A percentile compares a stretch with the other conserved stretches of the same genome.
phyloP scores from a whole-genome alignment of 2,888 invertebrate species.

The Ophion ellenae region DNA sequence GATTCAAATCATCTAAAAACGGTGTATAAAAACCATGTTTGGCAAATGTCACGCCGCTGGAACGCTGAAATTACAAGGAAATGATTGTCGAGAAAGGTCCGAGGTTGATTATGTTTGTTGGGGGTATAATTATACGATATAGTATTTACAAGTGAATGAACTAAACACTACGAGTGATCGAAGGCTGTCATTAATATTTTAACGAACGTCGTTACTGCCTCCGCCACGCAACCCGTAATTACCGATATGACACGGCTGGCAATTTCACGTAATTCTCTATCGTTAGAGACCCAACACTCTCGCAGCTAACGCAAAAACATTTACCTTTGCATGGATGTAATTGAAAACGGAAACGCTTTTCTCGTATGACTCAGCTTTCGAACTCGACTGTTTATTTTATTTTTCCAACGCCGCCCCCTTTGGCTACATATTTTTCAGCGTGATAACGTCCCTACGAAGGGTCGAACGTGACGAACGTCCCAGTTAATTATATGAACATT shows the following conservation, averaged over 20 bases:
- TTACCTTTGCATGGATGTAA: constrained; percentile 15
- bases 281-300: constrained; percentile 37
- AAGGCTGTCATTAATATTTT: constrained; percentile 41
- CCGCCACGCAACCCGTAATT: constrained; percentile 17
- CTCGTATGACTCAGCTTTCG: neutral
- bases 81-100: neutral
- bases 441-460: neutral
- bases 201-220: constrained; percentile 8
- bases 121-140: neutral
- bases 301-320: constrained; percentile 2
- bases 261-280: constrained; percentile 15
- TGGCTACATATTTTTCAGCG: too few species aligned
- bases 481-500: neutral
- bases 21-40: neutral
- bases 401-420: neutral
- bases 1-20: neutral
- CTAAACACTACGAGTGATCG: constrained; percentile 16
- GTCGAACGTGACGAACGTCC: too few species aligned
- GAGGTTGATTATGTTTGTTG: neutral
- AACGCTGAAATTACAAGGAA: neutral
- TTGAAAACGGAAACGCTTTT: constrained; percentile 10
- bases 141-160: neutral
- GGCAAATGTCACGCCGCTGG: neutral
- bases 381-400: neutral
- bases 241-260: constrained; percentile 19